Percentiles rank a stretch among this genome's conserved stretches.
phyloP scores from a whole-genome alignment of 2,888 invertebrate genomes.

The Eustalomyia histrio region DNA sequence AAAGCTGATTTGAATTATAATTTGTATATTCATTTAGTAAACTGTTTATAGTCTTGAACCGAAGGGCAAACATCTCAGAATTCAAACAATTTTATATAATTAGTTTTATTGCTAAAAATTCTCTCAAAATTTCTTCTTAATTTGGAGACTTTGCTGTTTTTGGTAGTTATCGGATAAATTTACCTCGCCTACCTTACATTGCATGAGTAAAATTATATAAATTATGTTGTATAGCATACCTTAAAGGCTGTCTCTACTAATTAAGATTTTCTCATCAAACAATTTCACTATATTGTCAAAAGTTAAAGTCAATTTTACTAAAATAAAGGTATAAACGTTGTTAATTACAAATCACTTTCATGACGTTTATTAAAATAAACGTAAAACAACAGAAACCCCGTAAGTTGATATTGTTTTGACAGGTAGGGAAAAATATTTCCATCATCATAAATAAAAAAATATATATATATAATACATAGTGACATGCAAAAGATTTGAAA shows the following conservation, averaged over 20 bases:
- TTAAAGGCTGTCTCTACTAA: background rate
- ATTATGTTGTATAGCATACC: background rate
- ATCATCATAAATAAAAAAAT: background rate
- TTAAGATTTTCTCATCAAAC: background rate
- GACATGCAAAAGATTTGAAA: background rate
- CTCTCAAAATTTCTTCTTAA: no score
- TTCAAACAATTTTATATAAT: no score
- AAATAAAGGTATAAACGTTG: background rate
- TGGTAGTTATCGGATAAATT: no score
- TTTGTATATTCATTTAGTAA: no score
- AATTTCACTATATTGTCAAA: background rate
- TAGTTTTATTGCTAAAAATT: no score
- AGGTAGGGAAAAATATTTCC: background rate
- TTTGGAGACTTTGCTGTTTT: no score
- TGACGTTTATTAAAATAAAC: background rate
- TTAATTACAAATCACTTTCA: background rate
- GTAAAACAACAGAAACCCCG: background rate
- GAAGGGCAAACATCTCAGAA: no score
- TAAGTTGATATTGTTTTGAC: background rate
- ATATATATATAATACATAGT: background rate
- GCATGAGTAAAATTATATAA: background rate
- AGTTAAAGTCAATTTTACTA: background rate
- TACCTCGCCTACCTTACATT: no score
- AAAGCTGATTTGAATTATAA: no score
- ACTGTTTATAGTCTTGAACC: no score